Percentiles rank a stretch among this genome's conserved stretches.
Conservation (phyloP, 2,797 vertebrate species). For the Gambelia wislizenii region DNA sequence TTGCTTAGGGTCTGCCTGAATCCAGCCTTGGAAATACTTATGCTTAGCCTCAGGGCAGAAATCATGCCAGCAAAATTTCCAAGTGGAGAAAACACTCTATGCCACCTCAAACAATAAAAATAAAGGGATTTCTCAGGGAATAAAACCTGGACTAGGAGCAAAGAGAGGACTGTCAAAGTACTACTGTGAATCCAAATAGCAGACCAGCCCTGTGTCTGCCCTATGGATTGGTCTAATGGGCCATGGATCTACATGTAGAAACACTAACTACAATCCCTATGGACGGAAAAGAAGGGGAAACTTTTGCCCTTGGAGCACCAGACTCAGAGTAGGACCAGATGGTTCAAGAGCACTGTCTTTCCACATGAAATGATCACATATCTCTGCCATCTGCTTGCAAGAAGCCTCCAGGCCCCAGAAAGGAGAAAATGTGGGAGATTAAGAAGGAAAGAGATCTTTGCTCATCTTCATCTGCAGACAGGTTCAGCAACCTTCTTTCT, state of each 20-base stretch:
- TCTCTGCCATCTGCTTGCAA: too few species aligned
- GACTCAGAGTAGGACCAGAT: accelerated
- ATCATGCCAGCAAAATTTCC: background rate
- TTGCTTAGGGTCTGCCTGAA: background rate
- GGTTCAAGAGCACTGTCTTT: accelerated
- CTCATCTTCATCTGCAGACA: background rate
- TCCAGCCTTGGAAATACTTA: background rate
- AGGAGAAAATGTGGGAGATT: background rate
- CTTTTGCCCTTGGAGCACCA: too few species aligned
- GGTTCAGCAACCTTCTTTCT: background rate
- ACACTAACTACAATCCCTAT: background rate
- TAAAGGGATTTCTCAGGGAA: background rate
- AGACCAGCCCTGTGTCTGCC: background rate
- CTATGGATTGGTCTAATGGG: background rate
- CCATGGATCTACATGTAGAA: background rate
- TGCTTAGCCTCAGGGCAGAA: background rate
- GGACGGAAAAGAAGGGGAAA: background rate
- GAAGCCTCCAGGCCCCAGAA: background rate
- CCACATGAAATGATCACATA: background rate
- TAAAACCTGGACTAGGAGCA: background rate
- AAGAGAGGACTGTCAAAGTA: too few species aligned
- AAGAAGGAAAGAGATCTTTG: background rate
- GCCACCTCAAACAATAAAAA: background rate
- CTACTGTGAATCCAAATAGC: background rate
- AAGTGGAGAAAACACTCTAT: background rate